Evolutionary conservation across 2,113 vertebrate genomes (phyloP), one percentile per base, ranked within the genome.

Genomic region (Pseudorhombus dupliciocellatus): DNA sequence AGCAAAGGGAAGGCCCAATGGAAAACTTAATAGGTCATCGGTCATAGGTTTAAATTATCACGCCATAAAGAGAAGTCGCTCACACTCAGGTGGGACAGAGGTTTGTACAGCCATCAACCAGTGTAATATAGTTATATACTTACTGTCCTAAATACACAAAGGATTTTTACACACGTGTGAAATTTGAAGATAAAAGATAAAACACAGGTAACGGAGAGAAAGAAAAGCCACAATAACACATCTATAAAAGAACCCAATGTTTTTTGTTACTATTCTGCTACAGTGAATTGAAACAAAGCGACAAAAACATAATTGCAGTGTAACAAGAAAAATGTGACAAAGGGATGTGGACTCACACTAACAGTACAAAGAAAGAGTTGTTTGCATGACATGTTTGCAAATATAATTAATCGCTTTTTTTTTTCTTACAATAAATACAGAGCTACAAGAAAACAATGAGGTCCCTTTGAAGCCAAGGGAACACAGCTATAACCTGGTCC

Each of bases 71-170:
- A 84, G n/a, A 69, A 78, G 61, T 77, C 58, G 81, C 70, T 63
- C 67, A 66, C 62, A 73, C 72, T 48, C 30, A 57, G 53, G 59
- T 15, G 55, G 81, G 70, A 86, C 86, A 91, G 90, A 90, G 88
- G 86, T 84, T 84, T 83, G 84, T 74, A 69, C 64, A 26, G 58
- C 26, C 37, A 57, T 50, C 46, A 66, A 79, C 67, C 70, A 73
- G 72, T 79, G 82, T 62, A 66, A 48, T 20, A 70, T n/a, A n/a
- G 64, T 56, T 30, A 40, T 22, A 64, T 40, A 74, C 10, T 34
- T 37, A 30, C 21, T 34, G 10, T 50, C 62, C 70, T 58, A 66
- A 65, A 79, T 15, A 83, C 21, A 75, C 66, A 75, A 40, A 53
- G n/a, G 7, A 42, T 44, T 65, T 65, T 64, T 44, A 76, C 22